Conservation (phyloP, 2,888 invertebrate species). For the Achlya flavicornis region DNA sequence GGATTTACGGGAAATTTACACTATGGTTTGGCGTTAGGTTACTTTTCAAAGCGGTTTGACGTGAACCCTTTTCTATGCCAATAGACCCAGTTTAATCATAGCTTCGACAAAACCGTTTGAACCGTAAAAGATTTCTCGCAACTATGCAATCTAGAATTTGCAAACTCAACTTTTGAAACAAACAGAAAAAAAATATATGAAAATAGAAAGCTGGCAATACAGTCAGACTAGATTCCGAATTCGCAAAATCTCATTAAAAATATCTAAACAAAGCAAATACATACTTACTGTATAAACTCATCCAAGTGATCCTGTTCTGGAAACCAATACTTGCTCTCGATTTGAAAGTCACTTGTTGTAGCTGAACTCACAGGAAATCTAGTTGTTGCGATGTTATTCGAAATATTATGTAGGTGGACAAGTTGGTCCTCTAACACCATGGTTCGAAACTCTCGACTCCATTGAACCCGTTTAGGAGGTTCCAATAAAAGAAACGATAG, state of each 20-base stretch:
- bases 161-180: background rate
- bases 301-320: background rate
- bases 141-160: no score
- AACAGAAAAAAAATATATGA: background rate
- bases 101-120: background rate
- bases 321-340: background rate
- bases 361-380: background rate
- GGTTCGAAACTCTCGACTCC: constrained; percentile 55
- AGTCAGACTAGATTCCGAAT: background rate
- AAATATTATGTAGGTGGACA: constrained; percentile 2
- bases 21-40: background rate
- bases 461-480: constrained; percentile 71
- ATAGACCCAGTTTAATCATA: background rate
- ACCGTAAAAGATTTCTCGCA: background rate
- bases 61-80: background rate
- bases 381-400: background rate
- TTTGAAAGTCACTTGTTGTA: background rate
- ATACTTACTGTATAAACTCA: background rate
- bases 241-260: background rate
- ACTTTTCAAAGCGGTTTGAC: background rate
- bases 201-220: background rate
- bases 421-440: constrained; percentile 22
- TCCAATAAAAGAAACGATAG: constrained; percentile 73
- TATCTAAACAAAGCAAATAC: background rate
- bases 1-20: background rate